These are phyloP conservation scores for Turnix velox DNA, from an alignment of 2,113 vertebrate species.

Conservation along the genomic window DNA sequence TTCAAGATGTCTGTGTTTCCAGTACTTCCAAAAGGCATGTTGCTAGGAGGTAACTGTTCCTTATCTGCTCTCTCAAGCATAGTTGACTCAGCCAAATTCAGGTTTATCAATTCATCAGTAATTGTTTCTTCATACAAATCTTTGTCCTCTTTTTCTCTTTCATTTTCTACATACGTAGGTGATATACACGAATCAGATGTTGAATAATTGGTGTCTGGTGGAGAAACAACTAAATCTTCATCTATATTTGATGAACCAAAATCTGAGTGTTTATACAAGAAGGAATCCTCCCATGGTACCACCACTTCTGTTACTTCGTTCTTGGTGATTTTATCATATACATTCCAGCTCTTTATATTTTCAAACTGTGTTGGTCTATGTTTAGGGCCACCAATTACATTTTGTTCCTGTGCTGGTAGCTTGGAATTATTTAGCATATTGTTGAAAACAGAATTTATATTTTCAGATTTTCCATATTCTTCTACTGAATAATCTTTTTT, in stretches of 20 bases:
- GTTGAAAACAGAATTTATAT: conserved; percentile 13
- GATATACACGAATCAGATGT: conserved; percentile 79
- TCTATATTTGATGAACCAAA: conserved; percentile 58
- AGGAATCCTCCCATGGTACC: conserved; percentile 72
- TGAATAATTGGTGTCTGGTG: conserved; percentile 78
- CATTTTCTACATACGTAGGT: conserved; percentile 68
- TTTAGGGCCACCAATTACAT: not conserved
- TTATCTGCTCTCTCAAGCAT: not conserved
- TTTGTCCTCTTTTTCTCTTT: conserved; percentile 60
- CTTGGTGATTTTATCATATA: conserved; percentile 59
- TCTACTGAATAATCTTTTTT: not conserved
- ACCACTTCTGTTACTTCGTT: conserved; percentile 55
- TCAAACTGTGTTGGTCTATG: conserved; percentile 24
- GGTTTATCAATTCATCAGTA: not conserved
- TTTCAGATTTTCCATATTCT: not conserved
- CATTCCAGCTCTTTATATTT: conserved; percentile 58
- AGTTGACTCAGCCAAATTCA: not conserved
- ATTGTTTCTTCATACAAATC: conserved; percentile 8
- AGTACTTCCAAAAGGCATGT: not conserved
- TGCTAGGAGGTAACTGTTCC: not conserved
- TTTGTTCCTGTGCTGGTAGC: not conserved
- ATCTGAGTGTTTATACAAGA: conserved; percentile 70
- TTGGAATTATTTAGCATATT: conserved; percentile 39
- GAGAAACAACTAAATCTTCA: conserved; percentile 71
- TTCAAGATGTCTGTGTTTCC: conserved; percentile 37